Conservation (phyloP, 1,140 invertebrate species). For the Zaprionus camerounensis region DNA sequence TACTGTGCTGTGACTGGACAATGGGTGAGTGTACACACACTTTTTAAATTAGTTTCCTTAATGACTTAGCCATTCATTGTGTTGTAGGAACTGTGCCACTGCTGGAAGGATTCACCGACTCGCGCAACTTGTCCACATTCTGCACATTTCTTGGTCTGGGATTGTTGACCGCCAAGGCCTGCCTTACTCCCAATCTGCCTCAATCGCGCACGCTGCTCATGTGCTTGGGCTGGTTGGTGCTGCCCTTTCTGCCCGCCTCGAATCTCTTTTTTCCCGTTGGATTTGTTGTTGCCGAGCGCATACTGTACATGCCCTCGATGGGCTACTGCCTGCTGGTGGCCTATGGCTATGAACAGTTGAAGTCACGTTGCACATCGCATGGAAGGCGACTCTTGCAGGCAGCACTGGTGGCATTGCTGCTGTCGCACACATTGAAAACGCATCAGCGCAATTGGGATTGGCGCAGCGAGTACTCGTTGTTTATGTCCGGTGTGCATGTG, state of each 20-base stretch:
- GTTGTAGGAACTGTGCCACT: slow-evolving; percentile 92
- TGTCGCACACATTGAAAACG: slow-evolving; percentile 92
- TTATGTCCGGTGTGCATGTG: slow-evolving; percentile 95
- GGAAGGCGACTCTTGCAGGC: slow-evolving; percentile 84
- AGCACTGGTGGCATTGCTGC: slow-evolving; percentile 87
- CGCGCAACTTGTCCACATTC: slow-evolving; percentile 93
- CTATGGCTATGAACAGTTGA: slow-evolving; percentile 88
- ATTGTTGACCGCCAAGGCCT: slow-evolving; percentile 63
- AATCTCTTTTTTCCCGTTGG: slow-evolving; percentile 99
- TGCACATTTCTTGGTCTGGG: slow-evolving; percentile 89
- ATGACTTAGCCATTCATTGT: not conserved
- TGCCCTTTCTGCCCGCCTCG: slow-evolving; percentile 97
- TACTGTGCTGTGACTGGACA: slow-evolving; percentile 99
- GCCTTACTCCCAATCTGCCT: slow-evolving; percentile 55
- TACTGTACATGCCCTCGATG: slow-evolving; percentile 98
- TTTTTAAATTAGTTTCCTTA: not conserved
- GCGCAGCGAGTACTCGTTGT: slow-evolving; percentile 96
- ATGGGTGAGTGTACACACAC: slow-evolving; percentile 88
- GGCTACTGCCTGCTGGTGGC: slow-evolving; percentile 97
- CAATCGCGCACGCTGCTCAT: slow-evolving; percentile 92
- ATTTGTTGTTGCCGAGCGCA: slow-evolving; percentile 97
- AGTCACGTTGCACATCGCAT: slow-evolving; percentile 44
- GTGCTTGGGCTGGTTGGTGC: slow-evolving; percentile 92
- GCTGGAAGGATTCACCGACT: slow-evolving; percentile 91
- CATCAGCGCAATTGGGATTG: slow-evolving; percentile 95